A percentile compares a stretch with the other conserved stretches of the same genome.
phyloP scores from a whole-genome alignment of 2,113 vertebrate genomes.

The Atherinomorus stipes region DNA sequence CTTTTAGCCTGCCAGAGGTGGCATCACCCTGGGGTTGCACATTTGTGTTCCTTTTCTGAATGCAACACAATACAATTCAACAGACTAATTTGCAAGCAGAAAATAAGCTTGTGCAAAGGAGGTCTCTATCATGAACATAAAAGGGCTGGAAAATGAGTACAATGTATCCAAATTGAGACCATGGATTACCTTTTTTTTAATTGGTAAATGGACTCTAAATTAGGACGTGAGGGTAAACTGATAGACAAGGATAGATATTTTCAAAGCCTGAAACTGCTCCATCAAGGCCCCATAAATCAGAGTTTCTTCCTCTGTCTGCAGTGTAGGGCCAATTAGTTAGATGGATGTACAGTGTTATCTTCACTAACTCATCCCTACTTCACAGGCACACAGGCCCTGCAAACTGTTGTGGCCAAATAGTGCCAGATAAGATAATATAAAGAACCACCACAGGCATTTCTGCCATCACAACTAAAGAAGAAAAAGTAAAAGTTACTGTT shows the following conservation, averaged over 20 bases:
- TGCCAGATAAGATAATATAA: conserved; percentile 60
- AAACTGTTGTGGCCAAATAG: conserved; percentile 41
- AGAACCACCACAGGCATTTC: conserved; percentile 53
- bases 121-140: conserved; percentile 8
- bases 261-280: conserved; percentile 47
- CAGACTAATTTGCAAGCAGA: conserved; percentile 5
- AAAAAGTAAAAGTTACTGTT: conserved; percentile 24
- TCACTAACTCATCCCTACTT: conserved; percentile 53
- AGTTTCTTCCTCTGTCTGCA: conserved; percentile 43
- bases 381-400: conserved; percentile 30
- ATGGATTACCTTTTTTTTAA: conserved; percentile 32
- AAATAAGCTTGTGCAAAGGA: conserved; percentile 15
- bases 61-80: conserved; percentile 22
- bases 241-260: conserved; percentile 45
- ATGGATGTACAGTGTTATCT: conserved; percentile 72
- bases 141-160: conserved; percentile 7
- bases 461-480: conserved; percentile 36
- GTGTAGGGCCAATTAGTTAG: conserved; percentile 73
- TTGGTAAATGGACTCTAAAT: conserved; percentile 60
- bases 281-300: conserved; percentile 54
- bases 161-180: conserved; percentile 33
- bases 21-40: conserved; percentile 3
- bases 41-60: conserved; percentile 36
- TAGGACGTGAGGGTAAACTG: conserved; percentile 28
- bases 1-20: conserved; percentile 49